Evolutionary conservation across 1,140 invertebrate genomes (phyloP).

Genomic region (Saccostrea echinata): DNA sequence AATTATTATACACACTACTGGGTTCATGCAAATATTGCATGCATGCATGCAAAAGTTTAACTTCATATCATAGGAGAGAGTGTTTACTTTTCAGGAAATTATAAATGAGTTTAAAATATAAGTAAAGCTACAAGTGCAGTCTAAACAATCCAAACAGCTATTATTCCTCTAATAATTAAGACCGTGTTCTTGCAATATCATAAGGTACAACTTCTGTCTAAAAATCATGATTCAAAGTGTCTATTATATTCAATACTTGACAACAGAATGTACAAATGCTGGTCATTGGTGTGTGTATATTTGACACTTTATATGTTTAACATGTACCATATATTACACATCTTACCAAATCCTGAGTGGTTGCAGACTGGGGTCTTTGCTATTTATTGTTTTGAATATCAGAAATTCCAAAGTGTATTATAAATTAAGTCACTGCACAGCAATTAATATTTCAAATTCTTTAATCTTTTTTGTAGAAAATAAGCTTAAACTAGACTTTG

Average conservation of each 20-base stretch:
- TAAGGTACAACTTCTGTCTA: too few relatives aligned
- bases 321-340: background rate
- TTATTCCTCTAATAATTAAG: background rate
- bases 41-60: background rate
- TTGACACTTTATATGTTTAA: background rate
- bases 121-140: background rate
- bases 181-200: background rate
- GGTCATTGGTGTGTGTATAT: background rate
- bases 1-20: background rate
- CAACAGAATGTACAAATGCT: too few relatives aligned
- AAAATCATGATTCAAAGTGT: too few relatives aligned
- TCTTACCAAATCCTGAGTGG: background rate
- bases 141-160: background rate
- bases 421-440: background rate
- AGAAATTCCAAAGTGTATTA: conserved; percentile 5
- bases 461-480: background rate
- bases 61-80: too few relatives aligned
- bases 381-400: background rate
- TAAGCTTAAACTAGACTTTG: too few relatives aligned
- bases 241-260: too few relatives aligned
- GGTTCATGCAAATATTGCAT: background rate
- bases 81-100: too few relatives aligned
- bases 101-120: too few relatives aligned
- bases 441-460: background rate
- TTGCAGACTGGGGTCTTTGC: background rate